A percentile compares a stretch with the other conserved stretches of the same genome.
Evolutionary conservation across 64 coral and sea anemone genomes (phyloP).

Genomic region (Stylophora pistillata): DNA sequence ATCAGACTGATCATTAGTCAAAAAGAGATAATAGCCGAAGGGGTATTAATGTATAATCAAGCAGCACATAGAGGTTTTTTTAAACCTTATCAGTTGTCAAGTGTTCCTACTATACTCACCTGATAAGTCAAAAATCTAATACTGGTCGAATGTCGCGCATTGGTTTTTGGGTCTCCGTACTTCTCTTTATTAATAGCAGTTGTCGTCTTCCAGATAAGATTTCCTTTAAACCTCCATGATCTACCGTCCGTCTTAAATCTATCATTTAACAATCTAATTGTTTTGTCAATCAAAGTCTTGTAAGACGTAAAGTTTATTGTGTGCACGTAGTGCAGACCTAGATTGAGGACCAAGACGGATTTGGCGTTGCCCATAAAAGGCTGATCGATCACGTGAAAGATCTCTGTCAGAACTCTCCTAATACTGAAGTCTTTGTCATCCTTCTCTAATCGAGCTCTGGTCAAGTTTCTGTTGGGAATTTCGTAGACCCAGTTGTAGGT

Average conservation of each 20-base stretch:
- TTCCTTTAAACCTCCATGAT: constrained; percentile 53
- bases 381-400: constrained; percentile 32
- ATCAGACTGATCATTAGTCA: no score
- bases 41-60: no score
- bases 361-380: constrained; percentile 47
- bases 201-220: constrained; percentile 91
- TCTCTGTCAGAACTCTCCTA: constrained; percentile 70
- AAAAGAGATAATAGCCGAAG: no score
- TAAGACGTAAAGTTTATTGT: constrained; percentile 88
- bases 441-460: constrained; percentile 59
- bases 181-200: constrained; percentile 89
- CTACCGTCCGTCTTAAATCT: constrained; percentile 3
- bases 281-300: constrained; percentile 54
- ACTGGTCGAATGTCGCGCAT: constrained; percentile 70
- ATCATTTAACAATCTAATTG: constrained; percentile 70
- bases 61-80: no score
- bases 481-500: constrained; percentile 91
- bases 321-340: constrained; percentile 92
- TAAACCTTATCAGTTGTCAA: no score
- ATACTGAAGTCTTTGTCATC: constrained; percentile 80
- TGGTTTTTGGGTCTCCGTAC: constrained; percentile 76
- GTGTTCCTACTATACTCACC: constrained; percentile 18
- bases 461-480: constrained; percentile 67
- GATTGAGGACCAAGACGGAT: constrained; percentile 73
- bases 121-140: constrained; percentile 90